These are phyloP conservation scores for Gryllus bimaculatus DNA, from an alignment of 1,140 invertebrate species.

Conservation along the genomic window DNA sequence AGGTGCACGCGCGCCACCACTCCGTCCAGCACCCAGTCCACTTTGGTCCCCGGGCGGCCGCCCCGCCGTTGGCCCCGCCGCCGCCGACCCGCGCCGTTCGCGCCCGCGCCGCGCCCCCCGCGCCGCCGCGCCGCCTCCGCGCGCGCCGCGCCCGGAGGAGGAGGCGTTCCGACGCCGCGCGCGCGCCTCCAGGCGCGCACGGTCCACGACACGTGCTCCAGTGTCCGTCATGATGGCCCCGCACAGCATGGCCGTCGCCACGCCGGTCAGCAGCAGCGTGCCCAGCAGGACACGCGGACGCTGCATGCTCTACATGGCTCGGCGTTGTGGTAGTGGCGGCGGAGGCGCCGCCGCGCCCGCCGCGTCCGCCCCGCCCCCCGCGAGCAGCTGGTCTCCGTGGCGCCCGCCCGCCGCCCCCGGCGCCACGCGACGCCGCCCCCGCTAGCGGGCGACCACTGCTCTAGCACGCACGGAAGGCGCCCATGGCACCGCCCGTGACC, in stretches of 20 bases:
- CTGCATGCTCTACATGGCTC: neutral
- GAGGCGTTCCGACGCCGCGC: constrained; percentile 17
- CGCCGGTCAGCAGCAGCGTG: constrained; percentile 43
- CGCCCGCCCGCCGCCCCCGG: too few relatives aligned
- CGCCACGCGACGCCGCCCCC: too few relatives aligned
- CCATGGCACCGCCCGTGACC: too few relatives aligned
- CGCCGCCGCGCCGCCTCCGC: constrained; percentile 76
- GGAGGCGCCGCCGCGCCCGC: too few relatives aligned
- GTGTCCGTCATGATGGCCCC: constrained; percentile 75
- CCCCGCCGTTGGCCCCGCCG: constrained; percentile 15
- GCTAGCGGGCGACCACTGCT: too few relatives aligned
- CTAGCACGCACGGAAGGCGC: too few relatives aligned
- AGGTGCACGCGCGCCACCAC: constrained; percentile 23
- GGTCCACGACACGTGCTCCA: constrained; percentile 73
- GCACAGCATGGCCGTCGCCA: constrained; percentile 66
- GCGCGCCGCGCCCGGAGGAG: constrained; percentile 47
- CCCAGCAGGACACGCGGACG: constrained; percentile 29
- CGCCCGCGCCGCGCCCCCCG: constrained; percentile 36
- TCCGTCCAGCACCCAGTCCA: constrained; percentile 34
- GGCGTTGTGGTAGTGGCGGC: too few relatives aligned
- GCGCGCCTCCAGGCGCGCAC: constrained; percentile 16
- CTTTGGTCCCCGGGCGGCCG: neutral
- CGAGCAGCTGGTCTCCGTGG: too few relatives aligned
- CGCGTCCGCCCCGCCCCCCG: too few relatives aligned
- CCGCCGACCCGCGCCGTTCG: constrained; percentile 6